phyloP scores from a whole-genome alignment of 2,113 vertebrate species.

The Pluvianellus socialis region DNA sequence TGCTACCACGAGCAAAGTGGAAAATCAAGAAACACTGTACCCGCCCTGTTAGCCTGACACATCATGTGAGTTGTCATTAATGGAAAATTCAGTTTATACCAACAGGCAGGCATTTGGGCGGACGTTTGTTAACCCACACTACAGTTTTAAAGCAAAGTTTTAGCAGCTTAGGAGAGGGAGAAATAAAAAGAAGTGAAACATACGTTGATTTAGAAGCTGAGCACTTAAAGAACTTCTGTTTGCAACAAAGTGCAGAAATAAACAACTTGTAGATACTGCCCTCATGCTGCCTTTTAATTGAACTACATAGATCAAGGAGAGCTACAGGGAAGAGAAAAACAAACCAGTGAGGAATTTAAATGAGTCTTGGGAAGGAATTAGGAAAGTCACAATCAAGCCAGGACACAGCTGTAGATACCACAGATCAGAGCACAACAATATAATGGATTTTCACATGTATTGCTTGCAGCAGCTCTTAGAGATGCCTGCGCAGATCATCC shows the following conservation, averaged over 20 bases:
- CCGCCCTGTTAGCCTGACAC: background rate
- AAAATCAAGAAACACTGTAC: background rate
- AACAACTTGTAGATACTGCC: conserved; percentile 65
- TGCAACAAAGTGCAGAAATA: background rate
- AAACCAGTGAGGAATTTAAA: background rate
- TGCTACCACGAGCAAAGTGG: background rate
- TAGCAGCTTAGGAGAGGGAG: background rate
- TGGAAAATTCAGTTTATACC: background rate
- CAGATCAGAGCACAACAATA: background rate
- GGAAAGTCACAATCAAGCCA: background rate
- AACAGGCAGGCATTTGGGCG: background rate
- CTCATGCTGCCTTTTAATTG: conserved; percentile 69
- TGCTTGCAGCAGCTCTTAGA: background rate
- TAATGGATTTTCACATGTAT: background rate
- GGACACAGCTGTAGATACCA: background rate
- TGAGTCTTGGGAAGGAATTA: background rate
- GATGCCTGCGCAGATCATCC: background rate
- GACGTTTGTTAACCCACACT: background rate
- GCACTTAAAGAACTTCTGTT: background rate
- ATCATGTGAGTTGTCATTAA: background rate
- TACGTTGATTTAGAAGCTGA: background rate
- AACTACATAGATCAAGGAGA: conserved; percentile 56
- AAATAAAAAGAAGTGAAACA: background rate
- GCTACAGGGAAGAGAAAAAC: background rate
- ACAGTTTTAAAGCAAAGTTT: background rate